Base-by-base conservation (phyloP, 30 jellyfish, hydroid and myxozoan genomes). In the Aurelia coerulea region DNA sequence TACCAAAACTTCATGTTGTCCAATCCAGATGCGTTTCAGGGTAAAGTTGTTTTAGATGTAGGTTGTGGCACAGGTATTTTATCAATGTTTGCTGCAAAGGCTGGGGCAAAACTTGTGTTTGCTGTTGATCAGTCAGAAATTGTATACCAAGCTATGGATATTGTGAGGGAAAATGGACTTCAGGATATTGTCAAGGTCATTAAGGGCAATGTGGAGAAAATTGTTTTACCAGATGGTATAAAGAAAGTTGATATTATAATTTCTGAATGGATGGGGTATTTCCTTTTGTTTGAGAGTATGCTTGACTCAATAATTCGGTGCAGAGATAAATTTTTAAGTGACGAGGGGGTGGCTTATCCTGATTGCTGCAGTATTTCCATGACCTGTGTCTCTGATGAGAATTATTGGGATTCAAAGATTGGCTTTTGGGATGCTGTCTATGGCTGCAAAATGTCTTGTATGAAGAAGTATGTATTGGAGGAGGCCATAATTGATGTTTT, bases 191-290 rank as follows among this genome's bases (percentile, higher is more conserved):
- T 95, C 35, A 79, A 65, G 58, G 89, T 95, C 31, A 86, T 67
- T 37, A 89, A 74, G 62, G 96, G 97, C 35, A 68, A 76, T 56
- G 99, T 97, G 10, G 99, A 95, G 78, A 92, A 80, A 17, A 15
- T 95, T 14, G 50, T 13, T 2, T 42, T 89, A 68, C 88, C 88
- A 0, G 80, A 68, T 16, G 90, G 82, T 50, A 49, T 79, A 17
- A 37, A 50, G 53, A 90, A 95, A 80, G 91, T 95, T 84, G 99
- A 95, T 75, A 76, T 95, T 5, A 95, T 95, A 29, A 85, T 95
- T 18, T 95, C 99, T 29, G 99, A 95, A 58, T 95, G 99, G 99
- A 95, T 95, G 99, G 99, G 99, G 19, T 95, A 95, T 75, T 95
- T 95, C 79, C 69, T 95, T 83, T 72, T 95, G 74, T 95, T 95